A percentile compares a stretch with the other conserved stretches of the same genome.
phyloP scores from a whole-genome alignment of 1,140 invertebrate species.

The Drosophila pallidifrons region DNA sequence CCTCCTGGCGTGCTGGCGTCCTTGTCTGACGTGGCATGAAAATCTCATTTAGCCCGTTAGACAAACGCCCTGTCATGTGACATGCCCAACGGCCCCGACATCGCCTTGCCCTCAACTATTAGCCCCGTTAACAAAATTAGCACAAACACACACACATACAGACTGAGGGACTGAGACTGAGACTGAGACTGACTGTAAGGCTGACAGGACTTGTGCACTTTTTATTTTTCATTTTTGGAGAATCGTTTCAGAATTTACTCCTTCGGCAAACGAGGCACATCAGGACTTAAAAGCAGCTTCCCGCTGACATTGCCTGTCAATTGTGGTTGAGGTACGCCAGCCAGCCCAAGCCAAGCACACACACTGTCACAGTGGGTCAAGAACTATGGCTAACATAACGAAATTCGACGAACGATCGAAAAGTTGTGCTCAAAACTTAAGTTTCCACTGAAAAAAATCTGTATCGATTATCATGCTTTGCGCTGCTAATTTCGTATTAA shows the following conservation, averaged over 20 bases:
- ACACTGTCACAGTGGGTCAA: slow-evolving; percentile 39
- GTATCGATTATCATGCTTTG: background rate
- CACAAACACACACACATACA: slow-evolving; percentile 31
- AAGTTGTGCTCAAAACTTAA: too few relatives aligned
- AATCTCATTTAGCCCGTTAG: slow-evolving; percentile 55
- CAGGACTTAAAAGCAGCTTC: slow-evolving; percentile 42
- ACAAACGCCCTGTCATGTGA: slow-evolving; percentile 45
- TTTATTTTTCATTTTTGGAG: slow-evolving; percentile 14
- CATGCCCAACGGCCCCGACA: slow-evolving; percentile 37
- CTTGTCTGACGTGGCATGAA: slow-evolving; percentile 36
- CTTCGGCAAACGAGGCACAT: slow-evolving; percentile 33
- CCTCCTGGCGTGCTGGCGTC: background rate
- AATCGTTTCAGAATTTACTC: slow-evolving; percentile 44
- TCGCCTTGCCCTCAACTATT: slow-evolving; percentile 57
- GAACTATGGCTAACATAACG: background rate
- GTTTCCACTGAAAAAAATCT: too few relatives aligned
- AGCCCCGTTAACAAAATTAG: slow-evolving; percentile 64
- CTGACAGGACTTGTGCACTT: slow-evolving; percentile 26
- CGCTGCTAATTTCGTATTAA: slow-evolving; percentile 8
- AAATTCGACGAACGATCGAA: background rate
- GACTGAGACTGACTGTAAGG: background rate
- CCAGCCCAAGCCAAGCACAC: background rate
- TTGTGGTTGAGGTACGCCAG: slow-evolving; percentile 29
- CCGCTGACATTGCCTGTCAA: slow-evolving; percentile 45
- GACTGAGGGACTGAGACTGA: background rate